Percentiles rank a stretch among this genome's conserved stretches.
Conservation (phyloP, 2,888 invertebrate genomes). For the Ectemnius lituratus region DNA sequence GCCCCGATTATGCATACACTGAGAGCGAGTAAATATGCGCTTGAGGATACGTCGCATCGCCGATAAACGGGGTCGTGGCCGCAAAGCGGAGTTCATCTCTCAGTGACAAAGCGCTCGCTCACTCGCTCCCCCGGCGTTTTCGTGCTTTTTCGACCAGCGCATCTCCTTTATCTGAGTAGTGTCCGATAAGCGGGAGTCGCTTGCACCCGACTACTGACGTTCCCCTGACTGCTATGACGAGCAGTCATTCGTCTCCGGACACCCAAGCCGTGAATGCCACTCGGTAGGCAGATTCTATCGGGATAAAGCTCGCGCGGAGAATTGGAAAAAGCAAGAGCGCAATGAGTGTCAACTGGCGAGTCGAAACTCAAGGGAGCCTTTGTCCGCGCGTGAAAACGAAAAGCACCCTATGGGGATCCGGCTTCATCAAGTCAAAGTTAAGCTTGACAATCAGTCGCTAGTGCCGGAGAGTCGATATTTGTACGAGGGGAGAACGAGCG, state of each 20-base stretch:
- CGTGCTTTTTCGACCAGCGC: conserved; percentile 20
- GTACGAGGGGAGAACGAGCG: neutral
- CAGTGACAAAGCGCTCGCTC: conserved; percentile 23
- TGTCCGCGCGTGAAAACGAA: conserved; percentile 21
- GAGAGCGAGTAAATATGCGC: neutral
- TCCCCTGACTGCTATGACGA: neutral
- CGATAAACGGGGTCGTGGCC: conserved; percentile 62
- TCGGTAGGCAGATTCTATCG: neutral
- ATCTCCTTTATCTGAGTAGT: neutral
- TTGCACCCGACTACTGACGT: neutral
- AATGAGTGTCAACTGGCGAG: neutral
- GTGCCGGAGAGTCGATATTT: no score
- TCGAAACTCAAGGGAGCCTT: conserved; percentile 13
- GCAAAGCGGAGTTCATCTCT: conserved; percentile 50
- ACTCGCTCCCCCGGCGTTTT: conserved; percentile 5
- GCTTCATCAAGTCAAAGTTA: no score
- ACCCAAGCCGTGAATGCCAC: neutral
- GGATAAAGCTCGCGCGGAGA: neutral
- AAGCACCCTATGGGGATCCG: no score
- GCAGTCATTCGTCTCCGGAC: neutral
- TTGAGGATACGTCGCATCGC: neutral
- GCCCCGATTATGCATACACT: conserved; percentile 50
- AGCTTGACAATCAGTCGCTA: no score
- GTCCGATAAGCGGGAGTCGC: no score
- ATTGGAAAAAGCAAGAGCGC: neutral